phyloP scores from a whole-genome alignment of 1,140 invertebrate species.

The honey bee (Apis mellifera) region DNA sequence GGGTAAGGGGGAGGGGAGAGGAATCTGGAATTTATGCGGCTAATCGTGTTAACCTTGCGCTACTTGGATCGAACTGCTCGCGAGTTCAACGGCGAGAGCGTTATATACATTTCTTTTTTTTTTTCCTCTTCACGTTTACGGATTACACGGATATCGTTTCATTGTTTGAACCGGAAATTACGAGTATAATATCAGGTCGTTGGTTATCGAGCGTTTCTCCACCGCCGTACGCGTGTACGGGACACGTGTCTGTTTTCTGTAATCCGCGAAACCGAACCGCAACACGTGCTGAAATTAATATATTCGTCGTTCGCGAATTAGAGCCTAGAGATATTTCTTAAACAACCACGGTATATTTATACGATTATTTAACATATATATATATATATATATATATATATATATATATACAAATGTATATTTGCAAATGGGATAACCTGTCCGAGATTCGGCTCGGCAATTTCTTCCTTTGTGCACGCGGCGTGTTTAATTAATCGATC shows the following conservation, averaged over 20 bases:
- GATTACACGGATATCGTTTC: slow-evolving; percentile 25
- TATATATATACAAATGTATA: background rate
- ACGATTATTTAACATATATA: background rate
- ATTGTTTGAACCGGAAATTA: slow-evolving; percentile 30
- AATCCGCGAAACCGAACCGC: slow-evolving; percentile 33
- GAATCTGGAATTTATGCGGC: slow-evolving; percentile 42
- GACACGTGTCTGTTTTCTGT: slow-evolving; percentile 48
- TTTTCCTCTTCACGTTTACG: background rate
- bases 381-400: background rate
- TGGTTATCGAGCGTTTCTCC: background rate
- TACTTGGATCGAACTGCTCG: slow-evolving; percentile 2
- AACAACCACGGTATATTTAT: background rate
- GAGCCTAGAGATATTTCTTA: background rate
- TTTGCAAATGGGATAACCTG: background rate
- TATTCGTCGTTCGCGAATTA: background rate
- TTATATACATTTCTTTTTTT: background rate
- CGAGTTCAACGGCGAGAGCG: background rate
- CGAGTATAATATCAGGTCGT: slow-evolving; percentile 10
- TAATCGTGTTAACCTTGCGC: slow-evolving; percentile 41
- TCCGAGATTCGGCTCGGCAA: background rate
- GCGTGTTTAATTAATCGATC: slow-evolving; percentile 38
- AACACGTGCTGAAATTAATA: background rate
- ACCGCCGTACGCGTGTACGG: slow-evolving; percentile 2
- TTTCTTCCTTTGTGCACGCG: slow-evolving; percentile 1
- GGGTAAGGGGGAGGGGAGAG: background rate